Evolutionary conservation across 2,888 invertebrate genomes (phyloP), one percentile per base, ranked within the genome.

Genomic region (Mermis nigrescens): DNA sequence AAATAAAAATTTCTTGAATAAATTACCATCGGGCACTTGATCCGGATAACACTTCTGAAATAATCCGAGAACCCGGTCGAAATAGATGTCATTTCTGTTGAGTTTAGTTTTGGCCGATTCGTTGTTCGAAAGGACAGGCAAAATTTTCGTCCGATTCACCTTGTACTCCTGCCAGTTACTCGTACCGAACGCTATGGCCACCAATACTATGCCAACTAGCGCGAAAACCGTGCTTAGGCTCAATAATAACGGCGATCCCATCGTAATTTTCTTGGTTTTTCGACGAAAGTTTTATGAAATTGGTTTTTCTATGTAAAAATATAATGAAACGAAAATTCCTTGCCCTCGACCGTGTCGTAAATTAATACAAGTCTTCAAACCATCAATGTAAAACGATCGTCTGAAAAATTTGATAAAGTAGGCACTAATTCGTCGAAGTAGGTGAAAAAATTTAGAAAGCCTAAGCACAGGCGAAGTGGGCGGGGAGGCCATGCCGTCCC

Each of bases 141-240:
- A 31, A 29, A 53, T 53, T 27, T 27, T 31, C 12, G 81, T 82
- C 73, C 89, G 81, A 76, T 85, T 84, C 67, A 92, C 91, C 79
- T 88, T 87, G 70, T 88, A 85, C 75, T 86, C 86, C 71, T 88
- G 81, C 92, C 92, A 92, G 80, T 91, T 91, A 79, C 92, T 91
- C 74, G 91, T 90, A 69, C 88, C 84, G 78, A 91, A 90, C 70
- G 90, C 88, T 75, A 92, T 88, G 71, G 87, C 83, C 75, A 92
- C 81, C 73, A 91, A 79, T 65, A 89, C 87, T 73, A 90, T 85
- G 70, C 90, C 88, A 74, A 91, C 83, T 75, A 92, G 87, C 74
- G 90, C 89, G 74, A 88, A 85, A 77, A 92, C 88, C 72, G 91
- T 90, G 70, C 90, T 90, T 77, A 91, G 81, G 76, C 89, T 90